A percentile compares a stretch with the other conserved stretches of the same genome.
These are phyloP conservation scores for Chirona hameri DNA, from an alignment of 2,888 invertebrate species.

Conservation along the genomic window DNA sequence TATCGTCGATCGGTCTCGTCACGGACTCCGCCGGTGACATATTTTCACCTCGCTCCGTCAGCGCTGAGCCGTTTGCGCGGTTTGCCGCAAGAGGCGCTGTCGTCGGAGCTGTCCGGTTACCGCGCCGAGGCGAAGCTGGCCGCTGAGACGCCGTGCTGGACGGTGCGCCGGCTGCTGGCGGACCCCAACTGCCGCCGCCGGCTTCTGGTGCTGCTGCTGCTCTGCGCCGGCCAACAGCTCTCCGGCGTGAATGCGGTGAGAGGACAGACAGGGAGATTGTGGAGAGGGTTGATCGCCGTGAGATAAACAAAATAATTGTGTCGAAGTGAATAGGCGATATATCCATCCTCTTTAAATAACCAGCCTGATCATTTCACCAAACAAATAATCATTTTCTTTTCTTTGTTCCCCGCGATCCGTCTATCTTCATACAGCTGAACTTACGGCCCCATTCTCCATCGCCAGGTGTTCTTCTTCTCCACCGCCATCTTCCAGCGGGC, in stretches of 20 bases:
- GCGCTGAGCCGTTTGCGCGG: neutral
- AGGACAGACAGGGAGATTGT: neutral
- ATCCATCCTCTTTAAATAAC: too few species aligned
- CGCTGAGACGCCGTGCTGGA: neutral
- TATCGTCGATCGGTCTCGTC: too few species aligned
- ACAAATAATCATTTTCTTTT: too few species aligned
- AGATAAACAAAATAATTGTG: neutral
- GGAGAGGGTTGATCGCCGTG: neutral
- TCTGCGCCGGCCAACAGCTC: slow-evolving; percentile 27
- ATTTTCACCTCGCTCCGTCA: neutral
- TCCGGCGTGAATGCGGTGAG: neutral
- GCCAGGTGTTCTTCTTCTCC: neutral
- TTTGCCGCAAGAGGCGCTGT: neutral
- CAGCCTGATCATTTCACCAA: too few species aligned
- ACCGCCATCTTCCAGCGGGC: neutral
- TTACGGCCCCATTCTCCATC: neutral
- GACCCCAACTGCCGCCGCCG: neutral
- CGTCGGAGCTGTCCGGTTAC: neutral
- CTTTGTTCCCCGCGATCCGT: too few species aligned
- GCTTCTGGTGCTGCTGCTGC: neutral
- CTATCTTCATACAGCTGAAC: too few species aligned
- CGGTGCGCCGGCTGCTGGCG: neutral
- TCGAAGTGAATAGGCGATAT: too few species aligned
- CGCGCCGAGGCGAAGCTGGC: neutral
- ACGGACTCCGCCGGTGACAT: too few species aligned